Evolutionary conservation across 2,797 vertebrate species (phyloP).

Genomic region (Pseudochromis fuscus): DNA sequence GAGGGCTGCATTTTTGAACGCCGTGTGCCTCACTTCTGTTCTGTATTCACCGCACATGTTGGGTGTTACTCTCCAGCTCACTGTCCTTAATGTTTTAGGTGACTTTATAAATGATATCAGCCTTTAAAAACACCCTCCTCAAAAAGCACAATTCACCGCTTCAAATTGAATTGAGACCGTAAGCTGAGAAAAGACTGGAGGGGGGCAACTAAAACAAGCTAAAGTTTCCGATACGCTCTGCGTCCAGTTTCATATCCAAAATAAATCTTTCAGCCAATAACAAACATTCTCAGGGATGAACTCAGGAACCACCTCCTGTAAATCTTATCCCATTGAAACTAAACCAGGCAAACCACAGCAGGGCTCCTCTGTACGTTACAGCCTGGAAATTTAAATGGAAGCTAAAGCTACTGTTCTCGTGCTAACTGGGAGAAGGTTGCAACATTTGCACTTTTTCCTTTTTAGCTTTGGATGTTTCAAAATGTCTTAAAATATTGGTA

Average conservation of each 20-base stretch:
- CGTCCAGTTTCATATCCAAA: conserved; percentile 44
- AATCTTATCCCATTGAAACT: conserved; percentile 23
- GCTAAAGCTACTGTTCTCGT: conserved; percentile 1
- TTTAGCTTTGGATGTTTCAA: no score
- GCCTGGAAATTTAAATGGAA: background rate
- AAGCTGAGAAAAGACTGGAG: conserved; percentile 22
- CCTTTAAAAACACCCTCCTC: conserved; percentile 3
- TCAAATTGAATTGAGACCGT: background rate
- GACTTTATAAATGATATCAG: no score
- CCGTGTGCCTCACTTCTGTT: background rate
- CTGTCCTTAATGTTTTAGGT: no score
- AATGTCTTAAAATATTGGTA: no score
- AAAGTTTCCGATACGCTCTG: conserved; percentile 20
- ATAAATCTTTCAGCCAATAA: conserved; percentile 37
- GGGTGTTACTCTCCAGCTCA: background rate
- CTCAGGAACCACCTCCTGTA: conserved; percentile 23
- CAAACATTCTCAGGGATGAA: conserved; percentile 45
- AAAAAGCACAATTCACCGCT: conserved; percentile 4
- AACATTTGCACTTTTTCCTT: background rate
- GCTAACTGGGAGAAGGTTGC: background rate
- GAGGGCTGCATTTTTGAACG: background rate
- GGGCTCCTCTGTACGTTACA: background rate
- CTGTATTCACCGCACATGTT: background rate
- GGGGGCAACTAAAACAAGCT: conserved; percentile 34
- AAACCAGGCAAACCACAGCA: conserved; percentile 22